phyloP scores from a whole-genome alignment of 2,113 vertebrate species.

The Pomatostomus ruficeps region DNA sequence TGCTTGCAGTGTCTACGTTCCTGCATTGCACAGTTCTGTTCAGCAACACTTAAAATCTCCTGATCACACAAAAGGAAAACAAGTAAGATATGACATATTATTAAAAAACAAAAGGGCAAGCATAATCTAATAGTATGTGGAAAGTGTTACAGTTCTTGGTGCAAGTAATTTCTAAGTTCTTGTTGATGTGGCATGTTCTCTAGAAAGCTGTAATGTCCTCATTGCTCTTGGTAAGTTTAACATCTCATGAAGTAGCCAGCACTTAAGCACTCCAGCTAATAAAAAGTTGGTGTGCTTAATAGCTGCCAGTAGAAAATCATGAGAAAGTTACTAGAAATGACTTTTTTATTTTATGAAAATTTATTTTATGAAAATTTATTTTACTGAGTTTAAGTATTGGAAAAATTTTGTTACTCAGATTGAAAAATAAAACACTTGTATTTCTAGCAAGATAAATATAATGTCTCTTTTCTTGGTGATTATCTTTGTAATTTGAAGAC shows the following conservation, averaged over 20 bases:
- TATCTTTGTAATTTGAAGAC: not conserved
- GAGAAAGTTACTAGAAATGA: not conserved
- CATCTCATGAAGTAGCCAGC: not conserved
- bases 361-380: not conserved
- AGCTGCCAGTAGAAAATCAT: not conserved
- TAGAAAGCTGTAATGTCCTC: not conserved
- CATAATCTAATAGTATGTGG: not conserved
- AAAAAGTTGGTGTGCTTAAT: not conserved
- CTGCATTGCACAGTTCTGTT: conserved; percentile 80
- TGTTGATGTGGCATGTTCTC: not conserved
- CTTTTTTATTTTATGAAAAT: not conserved
- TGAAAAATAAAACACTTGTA: not conserved
- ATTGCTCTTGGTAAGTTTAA: not conserved
- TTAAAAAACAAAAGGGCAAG: not conserved
- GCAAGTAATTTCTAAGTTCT: not conserved
- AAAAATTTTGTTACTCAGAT: not conserved
- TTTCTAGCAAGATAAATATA: not conserved
- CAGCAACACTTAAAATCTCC: conserved; percentile 82
- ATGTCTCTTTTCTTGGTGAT: not conserved
- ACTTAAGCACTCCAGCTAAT: not conserved
- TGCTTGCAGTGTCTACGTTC: conserved; percentile 82
- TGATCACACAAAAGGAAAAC: conserved; percentile 79
- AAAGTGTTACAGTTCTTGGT: not conserved
- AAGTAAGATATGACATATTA: conserved; percentile 49
- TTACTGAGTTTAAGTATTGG: not conserved